phyloP scores from a whole-genome alignment of 30 jellyfish, hydroid and myxozoan genomes.

The Thelohanellus kitauei region DNA sequence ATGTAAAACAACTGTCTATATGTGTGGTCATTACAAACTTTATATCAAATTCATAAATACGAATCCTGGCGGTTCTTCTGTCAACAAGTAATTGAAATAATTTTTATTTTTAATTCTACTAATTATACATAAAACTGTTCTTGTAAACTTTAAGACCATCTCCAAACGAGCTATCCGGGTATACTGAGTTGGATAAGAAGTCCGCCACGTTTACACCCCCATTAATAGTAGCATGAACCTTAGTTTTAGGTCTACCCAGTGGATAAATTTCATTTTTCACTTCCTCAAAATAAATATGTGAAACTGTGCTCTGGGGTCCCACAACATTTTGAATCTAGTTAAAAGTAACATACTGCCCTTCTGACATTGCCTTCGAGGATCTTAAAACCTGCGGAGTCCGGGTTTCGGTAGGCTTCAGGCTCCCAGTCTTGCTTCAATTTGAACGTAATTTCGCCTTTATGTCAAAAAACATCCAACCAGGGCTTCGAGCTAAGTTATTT shows the following conservation, averaged over 20 bases:
- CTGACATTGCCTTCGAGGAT: conserved; percentile 56
- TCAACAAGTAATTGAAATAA: too few relatives aligned
- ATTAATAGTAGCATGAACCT: conserved; percentile 70
- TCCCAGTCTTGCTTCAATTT: conserved; percentile 67
- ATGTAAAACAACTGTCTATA: too few relatives aligned
- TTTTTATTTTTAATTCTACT: too few relatives aligned
- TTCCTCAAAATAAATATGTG: conserved; percentile 46
- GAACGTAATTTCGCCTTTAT: conserved; percentile 86
- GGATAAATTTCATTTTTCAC: conserved; percentile 13
- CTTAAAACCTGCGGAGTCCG: conserved; percentile 30
- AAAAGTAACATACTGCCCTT: conserved; percentile 42
- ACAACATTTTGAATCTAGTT: conserved; percentile 37
- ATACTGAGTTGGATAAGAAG: conserved; percentile 28
- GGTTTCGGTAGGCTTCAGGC: conserved; percentile 24
- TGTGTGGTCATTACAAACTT: too few relatives aligned
- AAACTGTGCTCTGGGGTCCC: conserved; percentile 44
- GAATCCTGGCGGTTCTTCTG: too few relatives aligned
- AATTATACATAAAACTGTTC: conserved; percentile 54
- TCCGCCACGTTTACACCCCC: conserved; percentile 94
- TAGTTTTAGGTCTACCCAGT: conserved; percentile 60
- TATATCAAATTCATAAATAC: too few relatives aligned
- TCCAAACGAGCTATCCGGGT: conserved; percentile 74
- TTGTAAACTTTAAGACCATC: conserved; percentile 93
- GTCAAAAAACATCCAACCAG: too few relatives aligned
- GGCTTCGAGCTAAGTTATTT: too few relatives aligned